Base-by-base conservation (phyloP, 2,888 invertebrate species). In the Ochropleura plecta region DNA sequence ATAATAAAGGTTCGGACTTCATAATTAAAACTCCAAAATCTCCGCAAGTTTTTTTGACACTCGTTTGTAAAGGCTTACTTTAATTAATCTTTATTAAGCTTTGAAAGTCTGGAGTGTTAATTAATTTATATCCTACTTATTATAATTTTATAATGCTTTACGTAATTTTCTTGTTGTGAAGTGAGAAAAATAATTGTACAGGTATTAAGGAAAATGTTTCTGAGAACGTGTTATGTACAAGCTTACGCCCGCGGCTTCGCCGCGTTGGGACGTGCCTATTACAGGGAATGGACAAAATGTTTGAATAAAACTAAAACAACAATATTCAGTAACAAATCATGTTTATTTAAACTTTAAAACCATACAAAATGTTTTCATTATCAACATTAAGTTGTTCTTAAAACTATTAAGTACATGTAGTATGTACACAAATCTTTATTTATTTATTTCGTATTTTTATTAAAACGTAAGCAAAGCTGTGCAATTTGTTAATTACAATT, bases 331-430 rank as follows among this genome's bases (percentile, higher is more conserved):
- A 89, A 89, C 90, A 88, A 86, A 81, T 86, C 76, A 64, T 83
- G 79, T 90, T 86, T 87, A 86, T 85, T 88, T 85, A 84, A 90
- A 90, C 81, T 86, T 86, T 76, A 85, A 90, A 90, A 88, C 81
- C 85, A 82, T 87, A 86, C 81, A 88, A 88, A 83, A 88, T 71
- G 78, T 87, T 20, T 73, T 78, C 77, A 79, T 60, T 73, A 64
- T 63, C 64, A 83, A 82, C 76, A 83, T 78, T 76, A 42, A 64
- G 51, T 69, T 81, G 73, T 68, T 79, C 78, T 82, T 85, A 78
- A 82, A 60, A 72, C 81, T 85, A 86, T 68, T 67, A 82, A 82
- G 79, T 85, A 84, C 79, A 80, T 76, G 44, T 68, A 66, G 73
- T 83, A 73, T 83, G 68, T 80, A 85, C 79, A 83, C 63, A 78